Percentiles rank a stretch among this genome's conserved stretches.
These are phyloP conservation scores for Mythimna impura DNA, from an alignment of 2,888 invertebrate species.

Conservation along the genomic window DNA sequence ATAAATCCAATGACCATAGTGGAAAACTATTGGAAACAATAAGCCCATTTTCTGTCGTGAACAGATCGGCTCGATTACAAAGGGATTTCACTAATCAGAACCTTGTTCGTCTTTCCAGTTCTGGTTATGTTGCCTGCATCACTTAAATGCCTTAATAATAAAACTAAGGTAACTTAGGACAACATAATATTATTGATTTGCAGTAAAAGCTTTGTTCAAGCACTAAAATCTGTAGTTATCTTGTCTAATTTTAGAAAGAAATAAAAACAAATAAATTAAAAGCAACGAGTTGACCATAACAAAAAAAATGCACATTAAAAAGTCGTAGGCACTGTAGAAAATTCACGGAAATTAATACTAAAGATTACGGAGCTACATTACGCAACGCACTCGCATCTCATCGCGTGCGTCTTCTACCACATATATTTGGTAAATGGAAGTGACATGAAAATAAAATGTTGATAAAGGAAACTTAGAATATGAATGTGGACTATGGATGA, in stretches of 20 bases:
- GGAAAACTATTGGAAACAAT: too few species aligned
- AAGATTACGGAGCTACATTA: constrained; percentile 74
- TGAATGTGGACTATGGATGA: too few species aligned
- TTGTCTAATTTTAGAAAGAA: neutral
- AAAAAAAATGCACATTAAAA: constrained; percentile 38
- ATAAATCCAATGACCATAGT: too few species aligned
- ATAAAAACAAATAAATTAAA: constrained; percentile 15
- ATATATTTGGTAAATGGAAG: constrained; percentile 38
- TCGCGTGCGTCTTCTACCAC: constrained; percentile 36
- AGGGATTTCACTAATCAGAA: too few species aligned
- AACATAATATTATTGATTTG: neutral
- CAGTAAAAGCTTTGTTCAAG: neutral
- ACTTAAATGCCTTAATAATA: too few species aligned
- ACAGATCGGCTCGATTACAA: too few species aligned
- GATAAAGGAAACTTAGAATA: too few species aligned
- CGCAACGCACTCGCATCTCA: constrained; percentile 78
- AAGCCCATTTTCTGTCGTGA: too few species aligned
- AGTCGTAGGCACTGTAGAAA: constrained; percentile 63
- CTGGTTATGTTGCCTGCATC: too few species aligned
- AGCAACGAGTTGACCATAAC: constrained; percentile 23
- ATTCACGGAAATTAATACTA: constrained; percentile 80
- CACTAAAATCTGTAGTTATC: neutral
- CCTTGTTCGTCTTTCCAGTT: too few species aligned
- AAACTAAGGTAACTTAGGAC: too few species aligned
- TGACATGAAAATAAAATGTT: constrained; percentile 2